Evolutionary conservation across 2,888 invertebrate genomes (phyloP).

Genomic region (Ornithoptera priamus): DNA sequence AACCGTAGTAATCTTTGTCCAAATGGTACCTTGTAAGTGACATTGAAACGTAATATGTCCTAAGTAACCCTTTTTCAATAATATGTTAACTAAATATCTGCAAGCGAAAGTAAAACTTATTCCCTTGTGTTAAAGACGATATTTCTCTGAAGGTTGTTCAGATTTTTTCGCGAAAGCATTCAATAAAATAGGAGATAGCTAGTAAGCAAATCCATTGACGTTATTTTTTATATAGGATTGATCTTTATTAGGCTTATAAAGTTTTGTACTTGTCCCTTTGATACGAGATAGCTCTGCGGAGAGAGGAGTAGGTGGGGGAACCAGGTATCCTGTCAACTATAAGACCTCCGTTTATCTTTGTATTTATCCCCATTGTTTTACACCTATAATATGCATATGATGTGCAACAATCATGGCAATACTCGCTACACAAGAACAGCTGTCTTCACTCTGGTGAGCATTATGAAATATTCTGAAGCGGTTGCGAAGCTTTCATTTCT

Average conservation of each 20-base stretch:
- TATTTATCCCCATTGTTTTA: no score
- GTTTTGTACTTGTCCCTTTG: not conserved
- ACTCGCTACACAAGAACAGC: no score
- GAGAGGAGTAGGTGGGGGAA: no score
- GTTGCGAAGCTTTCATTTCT: no score
- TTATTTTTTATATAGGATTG: constrained; percentile 6
- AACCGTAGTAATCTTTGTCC: not conserved
- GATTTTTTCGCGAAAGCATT: constrained; percentile 3
- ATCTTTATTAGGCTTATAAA: constrained; percentile 14
- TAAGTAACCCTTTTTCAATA: constrained; percentile 19
- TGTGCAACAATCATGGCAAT: no score
- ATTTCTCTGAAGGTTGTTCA: not conserved
- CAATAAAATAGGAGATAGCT: constrained; percentile 15
- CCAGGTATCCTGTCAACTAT: no score
- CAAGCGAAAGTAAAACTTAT: not conserved
- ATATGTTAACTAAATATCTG: not conserved
- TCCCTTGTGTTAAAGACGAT: not conserved
- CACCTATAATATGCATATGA: no score
- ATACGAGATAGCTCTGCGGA: no score
- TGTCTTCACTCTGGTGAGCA: no score
- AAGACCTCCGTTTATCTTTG: no score
- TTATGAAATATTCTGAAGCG: no score
- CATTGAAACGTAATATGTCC: constrained; percentile 18
- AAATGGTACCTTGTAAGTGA: constrained; percentile 12
- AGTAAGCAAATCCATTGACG: constrained; percentile 7